These are phyloP conservation scores for Rhinopomastus cyanomelas DNA, from an alignment of 2,113 vertebrate genomes.

Conservation along the genomic window DNA sequence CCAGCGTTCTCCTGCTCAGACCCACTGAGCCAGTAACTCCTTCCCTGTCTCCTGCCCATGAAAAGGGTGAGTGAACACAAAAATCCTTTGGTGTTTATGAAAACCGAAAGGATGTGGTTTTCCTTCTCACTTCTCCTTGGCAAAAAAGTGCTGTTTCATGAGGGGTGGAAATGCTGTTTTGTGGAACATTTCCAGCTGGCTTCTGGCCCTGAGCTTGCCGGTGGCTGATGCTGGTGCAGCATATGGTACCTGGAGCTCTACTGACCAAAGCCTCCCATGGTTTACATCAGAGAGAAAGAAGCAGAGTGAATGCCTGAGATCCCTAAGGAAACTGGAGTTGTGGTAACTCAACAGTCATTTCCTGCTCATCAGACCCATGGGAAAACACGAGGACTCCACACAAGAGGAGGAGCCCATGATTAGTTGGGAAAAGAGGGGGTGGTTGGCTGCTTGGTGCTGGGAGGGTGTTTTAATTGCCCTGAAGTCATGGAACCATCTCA, in stretches of 20 bases:
- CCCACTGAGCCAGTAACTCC: rapidly evolving
- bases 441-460: not conserved
- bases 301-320: not conserved
- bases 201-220: not conserved
- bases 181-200: not conserved
- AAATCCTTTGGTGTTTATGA: not conserved
- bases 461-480: rapidly evolving
- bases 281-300: not conserved
- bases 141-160: not conserved
- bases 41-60: not conserved
- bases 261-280: not conserved
- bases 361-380: not conserved
- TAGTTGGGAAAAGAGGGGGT: not conserved
- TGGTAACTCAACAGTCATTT: not conserved
- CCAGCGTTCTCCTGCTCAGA: not conserved
- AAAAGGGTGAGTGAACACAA: not conserved
- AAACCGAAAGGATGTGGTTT: not conserved
- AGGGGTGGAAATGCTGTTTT: not conserved
- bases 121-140: not conserved
- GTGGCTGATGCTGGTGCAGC: not conserved
- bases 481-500: rapidly evolving
- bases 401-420: not conserved
- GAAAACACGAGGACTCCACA: not conserved
- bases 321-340: not conserved
- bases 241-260: not conserved